phyloP scores from a whole-genome alignment of 2,797 vertebrate species.

The Amblyraja radiata region DNA sequence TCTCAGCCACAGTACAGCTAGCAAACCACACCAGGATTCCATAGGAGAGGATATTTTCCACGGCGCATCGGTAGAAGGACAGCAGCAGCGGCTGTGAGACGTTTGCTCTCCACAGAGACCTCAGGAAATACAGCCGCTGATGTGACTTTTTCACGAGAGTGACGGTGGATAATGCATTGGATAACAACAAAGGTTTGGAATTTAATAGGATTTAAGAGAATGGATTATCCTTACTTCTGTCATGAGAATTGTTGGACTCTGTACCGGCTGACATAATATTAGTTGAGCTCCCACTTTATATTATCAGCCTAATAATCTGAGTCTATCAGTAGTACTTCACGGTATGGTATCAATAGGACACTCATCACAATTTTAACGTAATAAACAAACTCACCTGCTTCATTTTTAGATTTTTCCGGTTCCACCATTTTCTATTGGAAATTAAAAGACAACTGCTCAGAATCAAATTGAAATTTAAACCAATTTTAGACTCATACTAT shows the following conservation, averaged over 20 bases:
- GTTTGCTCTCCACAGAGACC: too few species aligned
- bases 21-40: too few species aligned
- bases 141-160: too few species aligned
- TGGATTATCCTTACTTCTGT: not conserved
- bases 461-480: not conserved
- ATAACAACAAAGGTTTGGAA: not conserved
- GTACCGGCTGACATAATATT: not conserved
- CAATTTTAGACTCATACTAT: not conserved
- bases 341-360: not conserved
- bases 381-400: constrained; percentile 30
- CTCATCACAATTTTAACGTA: not conserved
- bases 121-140: too few species aligned
- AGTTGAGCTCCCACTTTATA: not conserved
- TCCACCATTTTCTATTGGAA: constrained; percentile 9
- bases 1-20: too few species aligned
- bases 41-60: too few species aligned
- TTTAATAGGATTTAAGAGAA: not conserved
- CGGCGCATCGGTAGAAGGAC: too few species aligned
- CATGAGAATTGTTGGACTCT: not conserved
- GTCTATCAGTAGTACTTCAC: not conserved
- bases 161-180: not conserved
- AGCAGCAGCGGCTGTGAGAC: too few species aligned
- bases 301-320: not conserved
- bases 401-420: constrained; percentile 5
- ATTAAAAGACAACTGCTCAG: not conserved